Conservation (phyloP, 2,888 invertebrate genomes). For the Gerris lacustris region DNA sequence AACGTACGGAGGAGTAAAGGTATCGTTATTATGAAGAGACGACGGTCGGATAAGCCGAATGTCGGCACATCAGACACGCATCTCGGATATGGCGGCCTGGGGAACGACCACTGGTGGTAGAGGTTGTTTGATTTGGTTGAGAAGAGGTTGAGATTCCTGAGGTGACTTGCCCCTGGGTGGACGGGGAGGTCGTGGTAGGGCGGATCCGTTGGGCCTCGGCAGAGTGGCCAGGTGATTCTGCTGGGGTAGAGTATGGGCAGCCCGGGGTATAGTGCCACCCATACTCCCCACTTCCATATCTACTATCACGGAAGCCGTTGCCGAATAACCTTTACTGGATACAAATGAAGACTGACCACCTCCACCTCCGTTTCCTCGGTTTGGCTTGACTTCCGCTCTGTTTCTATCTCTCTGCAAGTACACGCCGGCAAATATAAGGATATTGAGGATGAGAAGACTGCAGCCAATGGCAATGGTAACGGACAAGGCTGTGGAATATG, state of each 20-base stretch:
- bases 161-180: constrained; percentile 29
- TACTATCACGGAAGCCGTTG: constrained; percentile 68
- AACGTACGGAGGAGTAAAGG: constrained; percentile 1
- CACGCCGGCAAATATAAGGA: constrained; percentile 70
- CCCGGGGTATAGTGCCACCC: constrained; percentile 26
- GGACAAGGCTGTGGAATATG: constrained; percentile 61
- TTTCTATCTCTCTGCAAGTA: constrained; percentile 72
- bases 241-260: constrained; percentile 19
- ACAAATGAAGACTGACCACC: constrained; percentile 35
- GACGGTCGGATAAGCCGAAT: constrained; percentile 10
- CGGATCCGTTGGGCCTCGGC: constrained; percentile 30
- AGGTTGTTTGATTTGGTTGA: constrained; percentile 26
- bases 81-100: constrained; percentile 75
- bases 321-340: constrained; percentile 62
- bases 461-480: constrained; percentile 73
- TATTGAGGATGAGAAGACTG: constrained; percentile 65
- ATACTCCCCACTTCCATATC: constrained; percentile 59
- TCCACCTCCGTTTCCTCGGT: constrained; percentile 54
- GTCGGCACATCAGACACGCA: constrained; percentile 61
- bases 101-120: constrained; percentile 45
- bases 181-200: constrained; percentile 37
- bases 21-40: not conserved
- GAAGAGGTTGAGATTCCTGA: constrained; percentile 31
- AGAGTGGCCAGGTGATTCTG: constrained; percentile 27
- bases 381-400: constrained; percentile 51